Percentiles rank a stretch among this genome's conserved stretches.
Evolutionary conservation across 2,113 vertebrate species (phyloP).

Genomic region (Elgaria multicarinata): DNA sequence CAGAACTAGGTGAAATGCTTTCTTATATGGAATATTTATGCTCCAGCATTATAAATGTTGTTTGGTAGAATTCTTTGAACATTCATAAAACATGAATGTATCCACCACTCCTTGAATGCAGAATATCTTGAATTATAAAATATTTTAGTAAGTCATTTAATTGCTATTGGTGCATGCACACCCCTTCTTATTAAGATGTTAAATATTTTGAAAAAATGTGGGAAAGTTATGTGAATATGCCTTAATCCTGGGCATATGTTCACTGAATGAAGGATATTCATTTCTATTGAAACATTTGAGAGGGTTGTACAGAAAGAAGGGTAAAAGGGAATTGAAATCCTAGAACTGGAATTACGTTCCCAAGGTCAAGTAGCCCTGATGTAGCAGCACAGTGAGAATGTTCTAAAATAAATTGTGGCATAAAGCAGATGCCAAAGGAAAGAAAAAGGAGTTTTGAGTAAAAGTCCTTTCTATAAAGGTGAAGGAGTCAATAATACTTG

Average conservation of each 20-base stretch:
- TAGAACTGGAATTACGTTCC: slow-evolving; percentile 35
- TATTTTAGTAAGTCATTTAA: not conserved
- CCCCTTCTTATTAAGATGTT: not conserved
- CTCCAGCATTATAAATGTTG: not conserved
- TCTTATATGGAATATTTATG: not conserved
- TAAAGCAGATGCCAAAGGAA: not conserved
- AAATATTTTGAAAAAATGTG: not conserved
- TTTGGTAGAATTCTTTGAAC: not conserved
- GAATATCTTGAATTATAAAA: not conserved
- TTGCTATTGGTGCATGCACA: not conserved
- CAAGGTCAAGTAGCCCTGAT: slow-evolving; percentile 47
- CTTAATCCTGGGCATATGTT: not conserved
- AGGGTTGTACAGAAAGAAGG: not conserved
- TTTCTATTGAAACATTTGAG: not conserved
- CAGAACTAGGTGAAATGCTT: not conserved
- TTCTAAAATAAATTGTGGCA: slow-evolving; percentile 42
- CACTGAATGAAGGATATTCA: not conserved
- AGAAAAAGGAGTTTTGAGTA: slow-evolving; percentile 4
- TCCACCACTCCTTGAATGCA: not conserved
- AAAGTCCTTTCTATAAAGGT: not conserved
- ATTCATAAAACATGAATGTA: not conserved
- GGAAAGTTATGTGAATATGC: not conserved
- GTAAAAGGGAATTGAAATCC: slow-evolving; percentile 20
- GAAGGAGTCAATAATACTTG: slow-evolving; percentile 23
- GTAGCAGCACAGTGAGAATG: rapidly evolving